Percentiles rank a stretch among this genome's conserved stretches.
Conservation (phyloP, 1,140 invertebrate species). For the Luehdorfia chinensis region DNA sequence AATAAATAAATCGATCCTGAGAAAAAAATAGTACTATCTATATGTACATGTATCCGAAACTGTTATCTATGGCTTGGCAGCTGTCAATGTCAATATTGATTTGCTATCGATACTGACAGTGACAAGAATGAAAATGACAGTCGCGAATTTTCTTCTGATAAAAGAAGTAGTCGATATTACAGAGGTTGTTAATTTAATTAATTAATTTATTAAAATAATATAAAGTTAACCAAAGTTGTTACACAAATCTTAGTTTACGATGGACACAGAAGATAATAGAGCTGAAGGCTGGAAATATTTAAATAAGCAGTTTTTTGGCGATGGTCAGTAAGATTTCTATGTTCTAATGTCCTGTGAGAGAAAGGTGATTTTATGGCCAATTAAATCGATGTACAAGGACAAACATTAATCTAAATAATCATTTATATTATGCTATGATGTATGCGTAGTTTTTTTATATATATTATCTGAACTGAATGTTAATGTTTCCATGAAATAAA, state of each 20-base stretch:
- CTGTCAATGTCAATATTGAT: slow-evolving; percentile 19
- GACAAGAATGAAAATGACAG: slow-evolving; percentile 6
- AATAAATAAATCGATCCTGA: too few relatives aligned
- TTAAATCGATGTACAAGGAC: slow-evolving; percentile 17
- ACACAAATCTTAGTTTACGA: slow-evolving; percentile 23
- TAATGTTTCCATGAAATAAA: too few relatives aligned
- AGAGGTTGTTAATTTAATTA: neutral
- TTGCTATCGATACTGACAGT: slow-evolving; percentile 16
- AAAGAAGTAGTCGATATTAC: slow-evolving; percentile 7
- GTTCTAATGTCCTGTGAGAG: slow-evolving; percentile 20
- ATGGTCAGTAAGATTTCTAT: slow-evolving; percentile 51
- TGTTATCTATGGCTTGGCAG: slow-evolving; percentile 2
- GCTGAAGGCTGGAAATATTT: slow-evolving; percentile 77
- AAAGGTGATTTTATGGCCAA: slow-evolving; percentile 14
- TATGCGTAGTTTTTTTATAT: too few relatives aligned
- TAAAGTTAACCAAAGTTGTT: neutral
- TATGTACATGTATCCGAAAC: neutral
- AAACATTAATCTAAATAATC: too few relatives aligned
- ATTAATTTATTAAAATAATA: slow-evolving; percentile 15
- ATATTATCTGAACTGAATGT: too few relatives aligned
- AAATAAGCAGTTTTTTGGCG: slow-evolving; percentile 74
- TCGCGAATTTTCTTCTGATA: slow-evolving; percentile 10
- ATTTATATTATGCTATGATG: too few relatives aligned
- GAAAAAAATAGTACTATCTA: too few relatives aligned
- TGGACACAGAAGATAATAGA: slow-evolving; percentile 61